phyloP scores from a whole-genome alignment of 2,113 vertebrate genomes.

The Isurus oxyrinchus region DNA sequence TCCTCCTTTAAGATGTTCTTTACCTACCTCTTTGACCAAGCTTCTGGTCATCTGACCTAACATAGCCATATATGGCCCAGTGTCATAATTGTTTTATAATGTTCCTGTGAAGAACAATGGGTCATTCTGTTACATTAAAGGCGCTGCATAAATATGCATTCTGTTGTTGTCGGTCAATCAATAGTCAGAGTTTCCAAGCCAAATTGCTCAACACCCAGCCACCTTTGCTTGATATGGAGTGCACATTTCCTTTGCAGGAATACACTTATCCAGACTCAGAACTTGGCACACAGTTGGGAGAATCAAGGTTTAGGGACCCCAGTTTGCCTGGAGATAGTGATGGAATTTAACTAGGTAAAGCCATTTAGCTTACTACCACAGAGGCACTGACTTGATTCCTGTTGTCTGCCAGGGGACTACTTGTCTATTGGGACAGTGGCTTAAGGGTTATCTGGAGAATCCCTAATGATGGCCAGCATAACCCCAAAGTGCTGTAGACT shows the following conservation, averaged over 20 bases:
- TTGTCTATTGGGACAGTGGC: background rate
- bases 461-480: background rate
- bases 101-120: too few relatives aligned
- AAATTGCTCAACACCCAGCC: background rate
- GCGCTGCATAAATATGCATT: too few relatives aligned
- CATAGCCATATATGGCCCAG: too few relatives aligned
- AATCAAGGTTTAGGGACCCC: background rate
- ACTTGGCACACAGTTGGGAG: background rate
- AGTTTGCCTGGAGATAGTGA: background rate
- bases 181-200: background rate
- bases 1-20: too few relatives aligned
- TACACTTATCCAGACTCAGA: background rate
- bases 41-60: too few relatives aligned
- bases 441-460: background rate
- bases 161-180: background rate
- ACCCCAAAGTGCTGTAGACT: background rate
- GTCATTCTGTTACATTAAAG: too few relatives aligned
- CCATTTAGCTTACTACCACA: background rate
- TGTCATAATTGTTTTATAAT: too few relatives aligned
- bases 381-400: background rate
- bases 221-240: background rate
- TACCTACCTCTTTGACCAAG: too few relatives aligned
- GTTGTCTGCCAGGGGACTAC: background rate
- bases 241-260: background rate
- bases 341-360: background rate